These are phyloP conservation scores for Propithecus coquereli DNA, from an alignment of 2,113 vertebrate genomes.

Conservation along the genomic window DNA sequence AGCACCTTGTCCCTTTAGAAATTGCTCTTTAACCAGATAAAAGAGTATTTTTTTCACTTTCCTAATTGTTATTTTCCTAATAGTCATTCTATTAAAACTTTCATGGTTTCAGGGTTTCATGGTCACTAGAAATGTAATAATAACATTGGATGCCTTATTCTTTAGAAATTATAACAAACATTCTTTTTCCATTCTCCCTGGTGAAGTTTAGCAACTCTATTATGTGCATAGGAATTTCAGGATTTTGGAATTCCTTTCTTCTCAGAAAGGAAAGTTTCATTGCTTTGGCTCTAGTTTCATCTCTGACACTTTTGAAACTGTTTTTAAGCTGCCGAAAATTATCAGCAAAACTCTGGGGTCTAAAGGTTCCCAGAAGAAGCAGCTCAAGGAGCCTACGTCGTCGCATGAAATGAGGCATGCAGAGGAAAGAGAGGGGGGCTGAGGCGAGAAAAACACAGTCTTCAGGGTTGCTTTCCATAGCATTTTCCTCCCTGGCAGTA, in stretches of 20 bases:
- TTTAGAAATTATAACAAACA: background rate
- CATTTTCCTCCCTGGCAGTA: background rate
- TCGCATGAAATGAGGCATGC: background rate
- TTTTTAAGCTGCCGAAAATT: constrained; percentile 20
- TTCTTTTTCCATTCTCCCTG: background rate
- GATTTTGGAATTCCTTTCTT: background rate
- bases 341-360: background rate
- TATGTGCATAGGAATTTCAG: background rate
- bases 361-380: background rate
- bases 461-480: background rate
- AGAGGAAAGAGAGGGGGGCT: background rate
- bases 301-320: background rate
- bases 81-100: background rate
- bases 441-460: background rate
- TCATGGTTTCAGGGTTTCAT: background rate
- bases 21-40: background rate
- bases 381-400: accelerated
- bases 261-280: background rate
- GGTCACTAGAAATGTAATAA: background rate
- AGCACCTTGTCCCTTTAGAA: background rate
- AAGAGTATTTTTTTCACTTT: background rate
- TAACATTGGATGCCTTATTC: background rate
- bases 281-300: background rate
- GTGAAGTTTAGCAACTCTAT: background rate
- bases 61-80: background rate